Evolutionary conservation across 2,797 vertebrate genomes (phyloP), one percentile per base, ranked within the genome.

Genomic region (Chaenodraco wilsoni): DNA sequence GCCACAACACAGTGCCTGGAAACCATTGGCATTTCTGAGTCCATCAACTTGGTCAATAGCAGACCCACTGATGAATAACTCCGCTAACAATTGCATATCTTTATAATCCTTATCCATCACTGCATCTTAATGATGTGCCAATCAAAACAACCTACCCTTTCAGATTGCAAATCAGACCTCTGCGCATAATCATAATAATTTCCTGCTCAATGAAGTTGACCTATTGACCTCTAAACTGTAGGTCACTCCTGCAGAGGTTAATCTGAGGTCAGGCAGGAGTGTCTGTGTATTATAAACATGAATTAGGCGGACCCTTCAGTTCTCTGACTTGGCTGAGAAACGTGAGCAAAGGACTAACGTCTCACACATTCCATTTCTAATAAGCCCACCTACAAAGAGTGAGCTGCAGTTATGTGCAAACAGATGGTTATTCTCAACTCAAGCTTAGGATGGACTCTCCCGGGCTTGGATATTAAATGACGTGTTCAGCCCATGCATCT

Each of bases 311-410:
- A 81, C 76, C 65, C 69, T 78, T 60, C 15, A 50, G 59, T 77
- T 61, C 56, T 78, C 61, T 56, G 70, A 67, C 73, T 80, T 57
- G 71, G 54, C 65, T 61, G 69, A 82, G 76, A 87, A 83, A 85
- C 77, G 74, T 80, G 78, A 85, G 83, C 77, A 77, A 79, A 74
- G 69, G 46, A 66, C 81, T 76, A 74, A 90, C 85, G 85, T 87
- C 72, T 86, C 74, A 85, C 77, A 82, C 89, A 90, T 93, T 90
- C 83, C 89, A 78, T 73, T 41, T 79, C 65, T 82, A 88, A 87
- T 73, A 85, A 86, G 86, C 87, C 90, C 89, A 92, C 88, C 89
- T 84, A 92, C 84, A 86, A 84, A 81, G 88, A 84, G 64, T 56
- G 76, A 81, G 72, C 76, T 79, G 81, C 71, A 76, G 78, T 60